Evolutionary conservation across 2,888 invertebrate genomes (phyloP), one percentile per base, ranked within the genome.

Genomic region (Neria commutata): DNA sequence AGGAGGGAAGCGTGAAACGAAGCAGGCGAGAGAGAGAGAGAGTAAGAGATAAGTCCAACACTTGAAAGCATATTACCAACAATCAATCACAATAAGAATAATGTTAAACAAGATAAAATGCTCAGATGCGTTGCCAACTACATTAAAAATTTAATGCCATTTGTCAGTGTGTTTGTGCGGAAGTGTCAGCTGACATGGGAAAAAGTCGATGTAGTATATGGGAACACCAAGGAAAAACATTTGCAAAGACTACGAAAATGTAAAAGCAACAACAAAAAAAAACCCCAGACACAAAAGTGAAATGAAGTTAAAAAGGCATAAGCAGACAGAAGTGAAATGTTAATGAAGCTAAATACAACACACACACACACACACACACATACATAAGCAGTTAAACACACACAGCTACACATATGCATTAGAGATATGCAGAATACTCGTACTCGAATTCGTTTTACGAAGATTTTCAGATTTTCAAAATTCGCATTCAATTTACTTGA

Each of bases 141-240:
- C 45, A 33, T 53, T 49, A 54, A 54, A 54, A 54, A 51, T 59
- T 51, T 59, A 33, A 55, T 60, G 48, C 46, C 46, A 60, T 60
- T 60, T 53, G 56, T 56, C 56, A 60, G 49, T 17, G 46, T 11
- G n/a, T n/a, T n/a, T n/a, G n/a, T n/a, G n/a, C n/a, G n/a, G n/a
- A n/a, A n/a, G n/a, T n/a, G n/a, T n/a, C n/a, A n/a, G n/a, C n/a
- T n/a, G n/a, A 45, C 37, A 56, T 55, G 40, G 19, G 46, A 55
- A 40, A 55, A 47, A 60, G 45, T 29, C 26, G 21, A 19, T n/a
- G 14, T 17, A 26, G 10, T 42, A 40, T 11, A 24, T 16, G 11
- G 24, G 10, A 3, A 21, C 19, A 29, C 6, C 11, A 29, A n/a
- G 19, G 4, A 51, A 37, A 40, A 16, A 37, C 10, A 37, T n/a